Base-by-base conservation (phyloP, 2,888 invertebrate species). In the Dryococelus australis region DNA sequence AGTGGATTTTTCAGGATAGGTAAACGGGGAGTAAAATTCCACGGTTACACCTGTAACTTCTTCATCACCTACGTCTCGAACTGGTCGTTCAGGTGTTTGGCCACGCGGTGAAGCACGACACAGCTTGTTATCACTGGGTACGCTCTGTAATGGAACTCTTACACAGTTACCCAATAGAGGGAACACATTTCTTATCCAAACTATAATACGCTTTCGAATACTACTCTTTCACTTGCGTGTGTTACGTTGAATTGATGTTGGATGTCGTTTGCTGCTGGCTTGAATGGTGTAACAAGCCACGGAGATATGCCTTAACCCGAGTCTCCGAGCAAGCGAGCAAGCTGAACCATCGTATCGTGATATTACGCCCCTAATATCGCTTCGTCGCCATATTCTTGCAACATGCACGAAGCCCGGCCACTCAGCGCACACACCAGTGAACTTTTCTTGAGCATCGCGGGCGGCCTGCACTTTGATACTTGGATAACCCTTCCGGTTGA, bases 241-340 rank as follows among this genome's bases (percentile, higher is more conserved):
- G n/a, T n/a, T n/a, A n/a, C n/a, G n/a, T n/a, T n/a, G n/a, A n/a
- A n/a, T n/a, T n/a, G n/a, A n/a, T n/a, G n/a, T n/a, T n/a, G n/a
- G n/a, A n/a, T n/a, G n/a, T n/a, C n/a, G n/a, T n/a, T n/a, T n/a
- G n/a, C n/a, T n/a, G n/a, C n/a, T n/a, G n/a, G n/a, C n/a, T n/a
- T n/a, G n/a, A n/a, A n/a, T n/a, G n/a, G n/a, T n/a, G n/a, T n/a
- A n/a, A n/a, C n/a, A n/a, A n/a, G n/a, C n/a, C n/a, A n/a, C n/a
- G n/a, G n/a, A n/a, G n/a, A n/a, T n/a, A n/a, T n/a, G n/a, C n/a
- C n/a, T n/a, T n/a, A n/a, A n/a, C n/a, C n/a, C n/a, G n/a, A n/a
- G n/a, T 26, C 79, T 43, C 35, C n/a, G n/a, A n/a, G n/a, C 85
- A 51, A 85, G 85, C 51, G 47, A 85, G 27, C 28, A 81, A 81